Evolutionary conservation across 2,113 vertebrate species (phyloP).

Genomic region (Cercocebus atys): DNA sequence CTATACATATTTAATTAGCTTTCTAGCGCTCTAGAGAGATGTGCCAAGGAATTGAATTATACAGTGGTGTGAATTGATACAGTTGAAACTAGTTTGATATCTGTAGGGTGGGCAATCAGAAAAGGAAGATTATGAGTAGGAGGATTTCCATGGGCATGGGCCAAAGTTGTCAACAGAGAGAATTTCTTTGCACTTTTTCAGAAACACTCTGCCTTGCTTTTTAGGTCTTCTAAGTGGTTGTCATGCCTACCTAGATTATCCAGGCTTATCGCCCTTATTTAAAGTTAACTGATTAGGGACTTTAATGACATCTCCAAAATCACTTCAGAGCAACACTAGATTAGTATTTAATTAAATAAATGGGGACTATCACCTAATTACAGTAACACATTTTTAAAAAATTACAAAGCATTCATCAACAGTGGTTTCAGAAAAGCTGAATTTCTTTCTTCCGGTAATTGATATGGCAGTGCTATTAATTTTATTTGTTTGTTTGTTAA

Average conservation of each 20-base stretch:
- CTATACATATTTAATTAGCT: neutral
- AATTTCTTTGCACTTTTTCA: neutral
- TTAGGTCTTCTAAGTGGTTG: neutral
- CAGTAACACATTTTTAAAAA: neutral
- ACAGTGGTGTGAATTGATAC: neutral
- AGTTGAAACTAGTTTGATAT: neutral
- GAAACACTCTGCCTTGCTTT: neutral
- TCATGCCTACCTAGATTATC: neutral
- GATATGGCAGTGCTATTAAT: neutral
- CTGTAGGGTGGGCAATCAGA: neutral
- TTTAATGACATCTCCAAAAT: neutral
- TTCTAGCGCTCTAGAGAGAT: neutral
- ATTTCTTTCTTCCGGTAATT: neutral
- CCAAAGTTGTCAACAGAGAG: neutral
- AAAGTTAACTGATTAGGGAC: neutral
- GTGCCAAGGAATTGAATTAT: neutral
- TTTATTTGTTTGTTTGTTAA: neutral
- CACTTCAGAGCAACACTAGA: neutral
- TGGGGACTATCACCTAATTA: neutral
- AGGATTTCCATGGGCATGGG: neutral
- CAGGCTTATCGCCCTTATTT: neutral
- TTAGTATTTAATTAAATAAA: conserved; percentile 11
- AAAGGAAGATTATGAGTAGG: neutral
- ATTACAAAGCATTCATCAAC: neutral
- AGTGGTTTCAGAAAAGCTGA: neutral